Conservation (phyloP, 53 echinoderm and acorn worm genomes). For the Mesocentrotus franciscanus region DNA sequence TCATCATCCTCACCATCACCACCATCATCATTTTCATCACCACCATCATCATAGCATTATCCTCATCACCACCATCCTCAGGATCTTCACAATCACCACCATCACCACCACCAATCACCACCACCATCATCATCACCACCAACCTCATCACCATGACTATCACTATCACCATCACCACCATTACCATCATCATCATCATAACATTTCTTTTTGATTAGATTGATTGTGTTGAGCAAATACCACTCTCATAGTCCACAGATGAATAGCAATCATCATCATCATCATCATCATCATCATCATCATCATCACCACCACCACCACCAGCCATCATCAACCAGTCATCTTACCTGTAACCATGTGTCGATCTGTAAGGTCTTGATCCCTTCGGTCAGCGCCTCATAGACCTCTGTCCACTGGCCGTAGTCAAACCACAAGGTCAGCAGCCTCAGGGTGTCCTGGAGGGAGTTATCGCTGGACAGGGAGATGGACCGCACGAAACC, state of each 20-base stretch:
- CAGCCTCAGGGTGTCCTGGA: constrained; percentile 95
- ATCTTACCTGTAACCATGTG: constrained; percentile 99
- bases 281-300: neutral
- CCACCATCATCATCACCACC: neutral
- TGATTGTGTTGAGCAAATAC: too few relatives aligned
- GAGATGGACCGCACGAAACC: constrained; percentile 97
- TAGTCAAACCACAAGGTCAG: constrained; percentile 99
- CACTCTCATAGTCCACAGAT: too few relatives aligned
- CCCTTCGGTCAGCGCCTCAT: constrained; percentile 92
- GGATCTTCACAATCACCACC: too few relatives aligned
- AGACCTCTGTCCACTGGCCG: constrained; percentile 92
- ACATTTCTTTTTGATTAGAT: too few relatives aligned
- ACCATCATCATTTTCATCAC: neutral
- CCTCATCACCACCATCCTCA: neutral
- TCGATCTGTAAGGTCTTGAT: constrained; percentile 98
- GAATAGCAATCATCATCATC: neutral
- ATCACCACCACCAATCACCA: too few relatives aligned
- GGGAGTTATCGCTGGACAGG: constrained; percentile 89
- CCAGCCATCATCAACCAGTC: neutral
- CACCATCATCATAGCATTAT: neutral
- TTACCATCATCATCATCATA: neutral
- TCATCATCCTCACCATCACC: neutral
- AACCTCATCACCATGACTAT: neutral
- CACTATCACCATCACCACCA: neutral
- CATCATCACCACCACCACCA: neutral